Evolutionary conservation across 2,113 vertebrate species (phyloP).

Genomic region (Chlorodrepanis virens): DNA sequence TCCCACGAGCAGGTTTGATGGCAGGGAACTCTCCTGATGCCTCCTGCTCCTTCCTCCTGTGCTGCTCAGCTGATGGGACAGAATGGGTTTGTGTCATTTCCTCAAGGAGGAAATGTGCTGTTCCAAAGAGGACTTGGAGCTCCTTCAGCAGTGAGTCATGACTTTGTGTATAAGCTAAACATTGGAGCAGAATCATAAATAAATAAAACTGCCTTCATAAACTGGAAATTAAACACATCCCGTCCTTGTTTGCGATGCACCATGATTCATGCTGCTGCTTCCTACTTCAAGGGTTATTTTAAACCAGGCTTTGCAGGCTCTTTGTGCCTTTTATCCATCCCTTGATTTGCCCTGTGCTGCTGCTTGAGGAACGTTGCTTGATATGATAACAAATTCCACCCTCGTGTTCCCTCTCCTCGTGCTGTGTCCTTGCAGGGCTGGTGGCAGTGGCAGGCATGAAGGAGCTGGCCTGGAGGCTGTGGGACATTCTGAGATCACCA

Average conservation of each 20-base stretch:
- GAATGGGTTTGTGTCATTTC: slow-evolving; percentile 2
- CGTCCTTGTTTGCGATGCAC: neutral
- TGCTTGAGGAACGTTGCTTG: neutral
- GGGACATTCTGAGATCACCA: neutral
- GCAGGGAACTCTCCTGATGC: neutral
- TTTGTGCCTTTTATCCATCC: neutral
- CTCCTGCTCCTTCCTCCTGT: neutral
- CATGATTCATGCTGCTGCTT: slow-evolving; percentile 29
- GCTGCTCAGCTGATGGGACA: neutral
- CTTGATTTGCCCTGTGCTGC: neutral
- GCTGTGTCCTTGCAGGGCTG: neutral
- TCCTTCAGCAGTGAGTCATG: slow-evolving; percentile 48
- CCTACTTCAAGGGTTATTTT: neutral
- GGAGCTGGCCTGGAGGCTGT: neutral
- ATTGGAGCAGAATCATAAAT: slow-evolving; percentile 53
- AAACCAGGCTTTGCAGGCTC: neutral
- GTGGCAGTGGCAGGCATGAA: neutral
- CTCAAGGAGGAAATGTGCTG: slow-evolving; percentile 21
- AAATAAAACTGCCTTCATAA: slow-evolving; percentile 46
- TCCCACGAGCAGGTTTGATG: neutral
- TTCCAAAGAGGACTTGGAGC: slow-evolving; percentile 19
- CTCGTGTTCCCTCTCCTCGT: neutral
- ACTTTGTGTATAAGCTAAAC: slow-evolving; percentile 42
- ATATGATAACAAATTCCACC: neutral
- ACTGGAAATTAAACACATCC: slow-evolving; percentile 57